These are phyloP conservation scores for Glyphotaelius pellucidus DNA, from an alignment of 2,888 invertebrate species.

Conservation along the genomic window DNA sequence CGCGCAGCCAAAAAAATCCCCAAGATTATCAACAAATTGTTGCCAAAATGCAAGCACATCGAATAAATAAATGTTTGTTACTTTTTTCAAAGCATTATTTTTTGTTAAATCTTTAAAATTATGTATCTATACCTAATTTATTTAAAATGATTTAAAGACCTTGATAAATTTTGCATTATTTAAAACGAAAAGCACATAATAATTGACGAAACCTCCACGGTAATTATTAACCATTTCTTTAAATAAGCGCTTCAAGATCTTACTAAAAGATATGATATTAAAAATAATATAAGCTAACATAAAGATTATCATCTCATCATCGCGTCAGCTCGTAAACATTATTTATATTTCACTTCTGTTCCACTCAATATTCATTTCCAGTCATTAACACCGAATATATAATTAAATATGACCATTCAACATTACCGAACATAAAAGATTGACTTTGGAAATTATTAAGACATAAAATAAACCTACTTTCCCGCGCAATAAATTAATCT, in stretches of 20 bases:
- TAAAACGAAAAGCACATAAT: neutral
- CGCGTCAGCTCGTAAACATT: neutral
- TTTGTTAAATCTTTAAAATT: neutral
- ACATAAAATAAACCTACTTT: neutral
- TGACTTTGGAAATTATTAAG: neutral
- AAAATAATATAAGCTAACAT: neutral
- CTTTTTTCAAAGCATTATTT: neutral
- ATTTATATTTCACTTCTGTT: neutral
- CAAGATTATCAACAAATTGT: conserved; percentile 55
- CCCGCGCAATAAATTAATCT: neutral
- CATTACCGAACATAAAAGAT: neutral
- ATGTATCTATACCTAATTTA: too few species aligned
- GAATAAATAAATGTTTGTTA: neutral
- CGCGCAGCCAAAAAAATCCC: conserved; percentile 38
- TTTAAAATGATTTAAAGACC: too few species aligned
- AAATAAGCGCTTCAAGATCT: neutral
- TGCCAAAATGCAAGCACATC: conserved; percentile 36
- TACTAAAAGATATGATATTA: neutral
- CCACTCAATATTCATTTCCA: neutral
- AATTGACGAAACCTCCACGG: neutral
- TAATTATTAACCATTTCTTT: neutral
- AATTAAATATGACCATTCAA: neutral
- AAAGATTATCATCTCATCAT: neutral
- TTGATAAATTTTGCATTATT: neutral
- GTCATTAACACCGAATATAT: neutral